Evolutionary conservation across 2,888 invertebrate species (phyloP).

Genomic region (Cheilosia vernalis): DNA sequence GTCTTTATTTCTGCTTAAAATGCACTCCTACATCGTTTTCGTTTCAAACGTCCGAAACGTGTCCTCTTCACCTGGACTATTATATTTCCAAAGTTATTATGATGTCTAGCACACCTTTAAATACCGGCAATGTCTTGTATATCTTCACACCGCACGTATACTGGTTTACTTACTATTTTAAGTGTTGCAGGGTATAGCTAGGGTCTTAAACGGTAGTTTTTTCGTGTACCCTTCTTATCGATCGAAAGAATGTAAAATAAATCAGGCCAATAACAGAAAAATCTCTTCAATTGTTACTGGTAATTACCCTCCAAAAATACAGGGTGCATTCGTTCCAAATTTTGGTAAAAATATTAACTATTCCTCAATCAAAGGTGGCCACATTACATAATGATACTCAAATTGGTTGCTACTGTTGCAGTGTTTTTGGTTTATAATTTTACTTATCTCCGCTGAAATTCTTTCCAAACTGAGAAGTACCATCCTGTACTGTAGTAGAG

Average conservation of each 20-base stretch:
- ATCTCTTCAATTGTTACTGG: not conserved
- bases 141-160: conserved; percentile 13
- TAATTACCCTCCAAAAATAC: too few relatives aligned
- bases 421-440: too few relatives aligned
- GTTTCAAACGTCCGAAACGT: conserved; percentile 50
- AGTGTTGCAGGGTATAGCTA: conserved; percentile 19
- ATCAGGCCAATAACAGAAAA: not conserved
- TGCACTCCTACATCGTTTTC: not conserved
- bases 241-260: conserved; percentile 14
- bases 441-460: too few relatives aligned
- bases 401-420: too few relatives aligned
- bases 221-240: conserved; percentile 12
- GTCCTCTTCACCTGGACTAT: conserved; percentile 8
- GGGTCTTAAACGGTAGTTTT: conserved; percentile 16
- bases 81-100: conserved; percentile 34
- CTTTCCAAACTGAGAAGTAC: too few relatives aligned
- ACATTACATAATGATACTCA: too few relatives aligned
- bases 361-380: too few relatives aligned
- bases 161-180: conserved; percentile 23
- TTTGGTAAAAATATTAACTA: too few relatives aligned
- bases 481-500: not conserved
- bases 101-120: conserved; percentile 30
- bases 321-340: not conserved
- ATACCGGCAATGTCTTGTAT: too few relatives aligned
- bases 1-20: conserved; percentile 1